Evolutionary conservation across 1,140 invertebrate species (phyloP), one percentile per base, ranked within the genome.

Genomic region (Listronotus bonariensis): DNA sequence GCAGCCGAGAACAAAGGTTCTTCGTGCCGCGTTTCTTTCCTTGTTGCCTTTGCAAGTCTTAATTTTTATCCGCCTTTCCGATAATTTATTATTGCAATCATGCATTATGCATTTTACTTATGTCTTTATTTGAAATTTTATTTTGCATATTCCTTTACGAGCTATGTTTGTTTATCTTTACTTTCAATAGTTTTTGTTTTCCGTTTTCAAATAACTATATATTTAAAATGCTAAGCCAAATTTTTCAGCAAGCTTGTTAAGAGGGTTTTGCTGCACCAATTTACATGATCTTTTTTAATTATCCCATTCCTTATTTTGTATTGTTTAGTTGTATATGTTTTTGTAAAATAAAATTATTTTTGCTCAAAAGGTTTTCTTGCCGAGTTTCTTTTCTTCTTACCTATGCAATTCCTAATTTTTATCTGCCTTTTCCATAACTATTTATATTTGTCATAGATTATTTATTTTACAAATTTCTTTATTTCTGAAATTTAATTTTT

Each of bases 311-410:
- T n/a, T n/a, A n/a, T n/a, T n/a, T n/a, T n/a, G n/a, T n/a, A n/a
- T n/a, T n/a, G n/a, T n/a, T n/a, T n/a, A n/a, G n/a, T n/a, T n/a
- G n/a, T n/a, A n/a, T n/a, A n/a, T n/a, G n/a, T n/a, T n/a, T n/a
- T n/a, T n/a, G n/a, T n/a, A n/a, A n/a, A n/a, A n/a, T n/a, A n/a
- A n/a, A n/a, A n/a, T n/a, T n/a, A n/a, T n/a, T n/a, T n/a, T n/a
- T n/a, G n/a, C n/a, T n/a, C 74, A 77, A 77, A 75, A 74, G 69
- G 60, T 73, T 70, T 72, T 75, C 76, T 74, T 75, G 75, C 71
- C 66, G 74, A 71, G 65, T 73, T 74, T 74, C 74, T 73, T 72
- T 71, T 45, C 48, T 53, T 69, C 63, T 63, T 68, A 58, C 45
- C 40, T 61, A 64, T 71, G 66, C 69, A 73, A 71, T 73, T 75